Evolutionary conservation across 2,888 invertebrate genomes (phyloP).

Genomic region (Leptinotarsa tumamoca): DNA sequence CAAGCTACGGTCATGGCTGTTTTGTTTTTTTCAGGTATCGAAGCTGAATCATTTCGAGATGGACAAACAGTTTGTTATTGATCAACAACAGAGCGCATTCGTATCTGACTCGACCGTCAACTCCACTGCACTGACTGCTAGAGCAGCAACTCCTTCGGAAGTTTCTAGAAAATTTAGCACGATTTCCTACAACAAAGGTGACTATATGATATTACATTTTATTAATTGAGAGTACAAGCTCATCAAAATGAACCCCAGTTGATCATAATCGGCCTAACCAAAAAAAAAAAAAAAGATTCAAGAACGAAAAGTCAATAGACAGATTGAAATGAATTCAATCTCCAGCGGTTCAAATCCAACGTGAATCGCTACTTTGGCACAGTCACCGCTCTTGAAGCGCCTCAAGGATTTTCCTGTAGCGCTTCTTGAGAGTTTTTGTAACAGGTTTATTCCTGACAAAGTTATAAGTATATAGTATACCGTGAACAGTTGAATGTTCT

Average conservation of each 20-base stretch:
- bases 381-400: too few relatives aligned
- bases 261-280: too few relatives aligned
- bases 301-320: too few relatives aligned
- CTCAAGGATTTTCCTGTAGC: too few relatives aligned
- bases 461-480: too few relatives aligned
- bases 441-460: too few relatives aligned
- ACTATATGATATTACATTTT: not conserved
- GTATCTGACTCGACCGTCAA: slow-evolving; percentile 39
- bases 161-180: slow-evolving; percentile 71
- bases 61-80: slow-evolving; percentile 50
- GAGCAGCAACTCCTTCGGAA: slow-evolving; percentile 67
- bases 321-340: too few relatives aligned
- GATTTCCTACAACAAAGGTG: slow-evolving; percentile 75
- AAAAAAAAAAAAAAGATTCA: too few relatives aligned
- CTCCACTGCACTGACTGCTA: slow-evolving; percentile 69
- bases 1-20: not conserved
- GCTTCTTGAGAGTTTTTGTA: too few relatives aligned
- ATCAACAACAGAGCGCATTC: slow-evolving; percentile 46
- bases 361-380: too few relatives aligned
- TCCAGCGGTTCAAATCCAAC: too few relatives aligned
- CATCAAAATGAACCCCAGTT: not conserved
- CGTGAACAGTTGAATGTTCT: too few relatives aligned
- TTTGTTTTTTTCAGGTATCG: slow-evolving; percentile 30
- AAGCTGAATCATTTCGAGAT: slow-evolving; percentile 44
- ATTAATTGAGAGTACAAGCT: not conserved